Evolutionary conservation across 2,113 vertebrate species (phyloP).

Genomic region (Trematocara unimaculatum): DNA sequence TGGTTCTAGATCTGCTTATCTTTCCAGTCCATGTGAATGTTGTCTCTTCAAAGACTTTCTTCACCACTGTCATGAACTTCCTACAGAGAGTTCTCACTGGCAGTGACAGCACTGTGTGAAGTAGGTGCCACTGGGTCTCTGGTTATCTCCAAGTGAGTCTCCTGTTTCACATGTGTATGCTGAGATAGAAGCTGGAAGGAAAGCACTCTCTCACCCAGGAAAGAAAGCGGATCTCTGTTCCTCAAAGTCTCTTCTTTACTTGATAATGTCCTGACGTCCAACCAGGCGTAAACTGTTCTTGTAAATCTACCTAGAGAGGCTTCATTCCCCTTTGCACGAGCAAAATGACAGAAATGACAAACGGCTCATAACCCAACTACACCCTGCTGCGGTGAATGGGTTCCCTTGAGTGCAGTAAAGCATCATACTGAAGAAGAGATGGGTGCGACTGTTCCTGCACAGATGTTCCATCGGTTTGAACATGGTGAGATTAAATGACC

Average conservation of each 20-base stretch:
- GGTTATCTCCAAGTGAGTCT: slow-evolving; percentile 25
- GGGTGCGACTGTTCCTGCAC: not conserved
- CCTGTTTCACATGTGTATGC: slow-evolving; percentile 25
- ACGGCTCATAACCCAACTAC: not conserved
- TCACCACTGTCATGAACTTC: slow-evolving; percentile 9
- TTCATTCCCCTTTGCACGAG: not conserved
- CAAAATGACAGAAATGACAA: not conserved
- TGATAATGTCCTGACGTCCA: not conserved
- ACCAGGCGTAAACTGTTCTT: not conserved
- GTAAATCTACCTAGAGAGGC: not conserved
- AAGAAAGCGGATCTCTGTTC: not conserved
- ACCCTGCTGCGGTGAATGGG: not conserved
- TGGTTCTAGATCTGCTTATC: not conserved
- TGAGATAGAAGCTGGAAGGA: slow-evolving; percentile 21
- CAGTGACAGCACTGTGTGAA: not conserved
- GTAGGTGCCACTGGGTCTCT: slow-evolving; percentile 15
- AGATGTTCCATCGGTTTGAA: not conserved
- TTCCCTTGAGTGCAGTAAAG: not conserved
- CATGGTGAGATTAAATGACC: not conserved
- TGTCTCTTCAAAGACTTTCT: not conserved
- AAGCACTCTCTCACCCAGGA: not conserved
- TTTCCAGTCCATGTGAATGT: not conserved
- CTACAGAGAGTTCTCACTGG: not conserved
- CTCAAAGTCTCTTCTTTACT: not conserved
- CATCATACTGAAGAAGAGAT: not conserved